Conservation (phyloP, 2,888 invertebrate species). For the Mallateleia sp. region DNA sequence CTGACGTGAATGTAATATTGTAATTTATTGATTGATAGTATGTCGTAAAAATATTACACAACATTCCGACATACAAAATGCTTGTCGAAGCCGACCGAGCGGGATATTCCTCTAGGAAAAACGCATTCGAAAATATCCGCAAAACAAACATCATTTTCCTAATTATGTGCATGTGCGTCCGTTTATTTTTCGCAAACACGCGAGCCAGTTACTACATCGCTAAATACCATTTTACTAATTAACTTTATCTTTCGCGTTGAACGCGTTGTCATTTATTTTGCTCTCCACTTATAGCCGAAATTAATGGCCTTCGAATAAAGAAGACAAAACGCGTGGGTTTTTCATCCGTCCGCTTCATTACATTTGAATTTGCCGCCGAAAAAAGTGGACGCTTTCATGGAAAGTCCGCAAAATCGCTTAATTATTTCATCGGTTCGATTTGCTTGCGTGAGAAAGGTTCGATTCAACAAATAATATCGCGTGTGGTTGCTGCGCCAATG, state of each 20-base stretch:
- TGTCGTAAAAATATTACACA: conserved; percentile 21
- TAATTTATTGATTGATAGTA: conserved; percentile 74
- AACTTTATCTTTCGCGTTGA: conserved; percentile 53
- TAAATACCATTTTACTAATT: conserved; percentile 85
- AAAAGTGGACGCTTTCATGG: not conserved
- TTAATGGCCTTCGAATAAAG: conserved; percentile 15
- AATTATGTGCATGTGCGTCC: conserved; percentile 79
- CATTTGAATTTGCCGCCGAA: conserved; percentile 29
- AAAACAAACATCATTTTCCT: conserved; percentile 85
- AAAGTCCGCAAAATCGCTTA: conserved; percentile 37
- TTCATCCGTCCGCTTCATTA: not conserved
- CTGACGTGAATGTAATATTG: conserved; percentile 42
- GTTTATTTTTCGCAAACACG: conserved; percentile 62
- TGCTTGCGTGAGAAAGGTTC: conserved; percentile 34
- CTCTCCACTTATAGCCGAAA: conserved; percentile 29
- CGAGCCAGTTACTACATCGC: conserved; percentile 78
- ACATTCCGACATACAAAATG: conserved; percentile 47
- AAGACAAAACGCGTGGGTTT: not conserved
- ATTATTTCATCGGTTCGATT: conserved; percentile 59
- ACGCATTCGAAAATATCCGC: conserved; percentile 48
- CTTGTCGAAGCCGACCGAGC: conserved; percentile 1
- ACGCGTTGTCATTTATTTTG: conserved; percentile 30
- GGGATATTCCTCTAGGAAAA: conserved; percentile 20
- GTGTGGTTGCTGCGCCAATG: conserved; percentile 43
- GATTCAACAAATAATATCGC: conserved; percentile 64